phyloP scores from a whole-genome alignment of 2,797 vertebrate genomes.

The Okamejei kenojei region DNA sequence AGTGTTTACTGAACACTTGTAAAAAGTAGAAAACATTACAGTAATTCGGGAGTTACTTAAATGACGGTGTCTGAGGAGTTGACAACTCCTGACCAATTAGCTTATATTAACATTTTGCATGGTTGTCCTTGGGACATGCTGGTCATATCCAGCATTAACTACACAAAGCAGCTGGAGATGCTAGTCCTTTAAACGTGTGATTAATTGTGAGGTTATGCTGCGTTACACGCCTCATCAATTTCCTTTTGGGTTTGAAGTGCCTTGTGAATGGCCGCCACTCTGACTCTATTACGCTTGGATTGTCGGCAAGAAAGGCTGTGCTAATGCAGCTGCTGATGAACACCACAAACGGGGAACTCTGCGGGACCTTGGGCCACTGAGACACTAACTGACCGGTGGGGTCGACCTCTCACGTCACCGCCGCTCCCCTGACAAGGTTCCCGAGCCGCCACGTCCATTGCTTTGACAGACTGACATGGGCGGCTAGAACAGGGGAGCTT shows the following conservation, averaged over 20 bases:
- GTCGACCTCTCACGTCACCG: slow-evolving; percentile 43
- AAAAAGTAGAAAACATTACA: background rate
- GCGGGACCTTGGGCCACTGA: slow-evolving; percentile 54
- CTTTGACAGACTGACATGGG: slow-evolving; percentile 40
- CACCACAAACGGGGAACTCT: slow-evolving; percentile 53
- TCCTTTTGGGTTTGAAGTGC: slow-evolving; percentile 55
- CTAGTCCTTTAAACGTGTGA: slow-evolving; percentile 56
- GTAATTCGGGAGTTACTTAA: background rate
- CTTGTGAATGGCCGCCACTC: slow-evolving; percentile 54
- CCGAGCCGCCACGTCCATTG: slow-evolving; percentile 45
- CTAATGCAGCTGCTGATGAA: slow-evolving; percentile 57
- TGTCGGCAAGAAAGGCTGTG: slow-evolving; percentile 47
- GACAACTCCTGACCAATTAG: slow-evolving; percentile 50
- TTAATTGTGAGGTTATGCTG: slow-evolving; percentile 60
- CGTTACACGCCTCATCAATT: slow-evolving; percentile 57
- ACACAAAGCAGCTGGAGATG: slow-evolving; percentile 51
- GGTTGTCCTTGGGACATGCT: slow-evolving; percentile 46
- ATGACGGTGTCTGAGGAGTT: slow-evolving; percentile 16
- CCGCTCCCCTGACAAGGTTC: slow-evolving; percentile 41
- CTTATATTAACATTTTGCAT: slow-evolving; percentile 53
- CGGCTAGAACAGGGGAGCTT: slow-evolving; percentile 41
- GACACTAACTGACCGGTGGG: slow-evolving; percentile 47
- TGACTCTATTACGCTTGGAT: slow-evolving; percentile 57
- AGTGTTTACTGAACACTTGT: background rate
- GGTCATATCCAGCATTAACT: slow-evolving; percentile 43